These are phyloP conservation scores for Dreissena rostriformis DNA, from an alignment of 1,140 invertebrate genomes.

Conservation along the genomic window DNA sequence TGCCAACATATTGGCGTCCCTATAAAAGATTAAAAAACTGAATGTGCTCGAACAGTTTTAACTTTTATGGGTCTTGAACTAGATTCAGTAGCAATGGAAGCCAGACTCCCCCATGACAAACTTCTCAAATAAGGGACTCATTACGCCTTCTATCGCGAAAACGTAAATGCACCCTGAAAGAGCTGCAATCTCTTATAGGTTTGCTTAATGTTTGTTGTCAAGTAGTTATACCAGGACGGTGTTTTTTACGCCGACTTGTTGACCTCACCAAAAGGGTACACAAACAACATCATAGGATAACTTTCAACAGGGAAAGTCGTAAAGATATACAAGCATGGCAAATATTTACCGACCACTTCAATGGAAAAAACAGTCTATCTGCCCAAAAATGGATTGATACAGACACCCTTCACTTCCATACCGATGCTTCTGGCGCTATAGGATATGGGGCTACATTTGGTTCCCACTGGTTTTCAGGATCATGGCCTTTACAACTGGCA, in stretches of 20 bases:
- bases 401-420: conserved; percentile 17
- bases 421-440: conserved; percentile 22
- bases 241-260: conserved; percentile 17
- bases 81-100: not conserved
- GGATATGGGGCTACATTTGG: conserved; percentile 29
- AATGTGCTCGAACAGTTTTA: not conserved
- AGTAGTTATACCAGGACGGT: conserved; percentile 26
- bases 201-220: conserved; percentile 36
- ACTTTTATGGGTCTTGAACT: conserved; percentile 6
- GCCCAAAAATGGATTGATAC: conserved; percentile 22
- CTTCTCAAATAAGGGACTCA: not conserved
- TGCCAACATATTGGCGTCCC: conserved; percentile 12
- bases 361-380: conserved; percentile 26
- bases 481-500: not conserved
- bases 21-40: conserved; percentile 15
- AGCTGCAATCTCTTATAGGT: conserved; percentile 40
- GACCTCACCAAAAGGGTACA: conserved; percentile 38
- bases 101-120: not conserved
- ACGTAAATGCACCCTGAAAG: not conserved
- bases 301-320: conserved; percentile 19
- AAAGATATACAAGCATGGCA: conserved; percentile 15
- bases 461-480: conserved; percentile 19
- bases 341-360: conserved; percentile 31
- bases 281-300: conserved; percentile 39
- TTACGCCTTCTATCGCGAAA: not conserved